Evolutionary conservation across 2,797 vertebrate species (phyloP).

Genomic region (Gambelia wislizenii): DNA sequence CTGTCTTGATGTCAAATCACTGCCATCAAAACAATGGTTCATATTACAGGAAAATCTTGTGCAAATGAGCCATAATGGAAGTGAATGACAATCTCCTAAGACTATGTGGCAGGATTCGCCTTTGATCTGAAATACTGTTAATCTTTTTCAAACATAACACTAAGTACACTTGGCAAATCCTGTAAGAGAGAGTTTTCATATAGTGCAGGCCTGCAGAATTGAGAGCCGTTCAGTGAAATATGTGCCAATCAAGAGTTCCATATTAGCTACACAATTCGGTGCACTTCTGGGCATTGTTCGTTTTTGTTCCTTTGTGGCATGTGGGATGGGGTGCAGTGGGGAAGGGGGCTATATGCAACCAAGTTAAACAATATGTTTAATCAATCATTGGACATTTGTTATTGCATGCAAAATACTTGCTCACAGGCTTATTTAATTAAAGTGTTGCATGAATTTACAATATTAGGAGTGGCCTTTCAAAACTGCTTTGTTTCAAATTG

Average conservation of each 20-base stretch:
- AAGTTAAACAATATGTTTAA: slow-evolving; percentile 67
- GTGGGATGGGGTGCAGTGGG: background rate
- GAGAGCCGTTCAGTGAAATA: slow-evolving; percentile 59
- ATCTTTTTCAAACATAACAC: slow-evolving; percentile 82
- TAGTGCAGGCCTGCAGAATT: slow-evolving; percentile 58
- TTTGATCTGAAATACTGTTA: slow-evolving; percentile 90
- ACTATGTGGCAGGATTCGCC: slow-evolving; percentile 86
- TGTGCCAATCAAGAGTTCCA: slow-evolving; percentile 59
- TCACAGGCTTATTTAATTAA: slow-evolving; percentile 72
- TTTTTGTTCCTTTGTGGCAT: background rate
- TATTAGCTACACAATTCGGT: slow-evolving; percentile 52
- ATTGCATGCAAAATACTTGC: slow-evolving; percentile 42
- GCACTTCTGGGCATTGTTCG: slow-evolving; percentile 28
- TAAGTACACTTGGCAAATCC: slow-evolving; percentile 79
- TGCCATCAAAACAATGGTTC: slow-evolving; percentile 86
- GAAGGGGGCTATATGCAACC: slow-evolving; percentile 33
- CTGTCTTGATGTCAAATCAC: slow-evolving; percentile 82
- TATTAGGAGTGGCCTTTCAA: slow-evolving; percentile 63
- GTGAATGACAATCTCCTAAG: slow-evolving; percentile 87
- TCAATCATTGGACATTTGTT: slow-evolving; percentile 69
- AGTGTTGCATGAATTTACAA: slow-evolving; percentile 60
- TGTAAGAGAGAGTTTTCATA: slow-evolving; percentile 73
- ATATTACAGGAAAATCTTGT: slow-evolving; percentile 89
- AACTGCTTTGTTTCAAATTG: slow-evolving; percentile 64
- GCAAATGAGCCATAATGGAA: slow-evolving; percentile 85